phyloP scores from a whole-genome alignment of 2,888 invertebrate species.

The Hyposoter dolosus region DNA sequence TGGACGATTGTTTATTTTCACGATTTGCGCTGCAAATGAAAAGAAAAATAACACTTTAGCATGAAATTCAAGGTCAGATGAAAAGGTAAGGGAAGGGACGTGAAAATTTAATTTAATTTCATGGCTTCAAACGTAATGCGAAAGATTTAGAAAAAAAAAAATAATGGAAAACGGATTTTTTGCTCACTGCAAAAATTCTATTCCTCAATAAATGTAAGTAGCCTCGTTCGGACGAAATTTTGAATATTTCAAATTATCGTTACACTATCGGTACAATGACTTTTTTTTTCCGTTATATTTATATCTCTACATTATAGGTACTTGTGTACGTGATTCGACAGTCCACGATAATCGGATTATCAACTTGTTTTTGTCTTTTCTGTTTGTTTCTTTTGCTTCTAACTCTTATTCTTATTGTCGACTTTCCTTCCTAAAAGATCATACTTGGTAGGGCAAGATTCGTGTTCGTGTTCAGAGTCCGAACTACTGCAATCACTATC shows the following conservation, averaged over 20 bases:
- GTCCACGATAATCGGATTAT: constrained; percentile 55
- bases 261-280: constrained; percentile 36
- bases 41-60: constrained; percentile 67
- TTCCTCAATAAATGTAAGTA: constrained; percentile 27
- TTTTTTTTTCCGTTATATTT: constrained; percentile 17
- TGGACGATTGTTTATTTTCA: constrained; percentile 65
- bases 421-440: constrained; percentile 84
- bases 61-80: constrained; percentile 10
- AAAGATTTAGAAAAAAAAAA: constrained; percentile 24
- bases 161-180: constrained; percentile 27
- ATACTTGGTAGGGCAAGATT: constrained; percentile 76
- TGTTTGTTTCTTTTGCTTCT: constrained; percentile 50
- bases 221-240: constrained; percentile 49
- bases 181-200: constrained; percentile 38
- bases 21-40: constrained; percentile 70
- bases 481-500: constrained; percentile 89
- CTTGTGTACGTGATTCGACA: constrained; percentile 35
- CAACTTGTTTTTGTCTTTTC: constrained; percentile 45
- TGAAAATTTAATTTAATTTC: constrained; percentile 28
- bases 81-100: constrained; percentile 1
- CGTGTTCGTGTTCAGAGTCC: constrained; percentile 87
- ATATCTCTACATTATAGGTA: constrained; percentile 11
- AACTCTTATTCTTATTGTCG: constrained; percentile 75
- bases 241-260: constrained; percentile 35
- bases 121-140: constrained; percentile 34